Base-by-base conservation (phyloP, 2,888 invertebrate genomes). In the Nezara viridula region DNA sequence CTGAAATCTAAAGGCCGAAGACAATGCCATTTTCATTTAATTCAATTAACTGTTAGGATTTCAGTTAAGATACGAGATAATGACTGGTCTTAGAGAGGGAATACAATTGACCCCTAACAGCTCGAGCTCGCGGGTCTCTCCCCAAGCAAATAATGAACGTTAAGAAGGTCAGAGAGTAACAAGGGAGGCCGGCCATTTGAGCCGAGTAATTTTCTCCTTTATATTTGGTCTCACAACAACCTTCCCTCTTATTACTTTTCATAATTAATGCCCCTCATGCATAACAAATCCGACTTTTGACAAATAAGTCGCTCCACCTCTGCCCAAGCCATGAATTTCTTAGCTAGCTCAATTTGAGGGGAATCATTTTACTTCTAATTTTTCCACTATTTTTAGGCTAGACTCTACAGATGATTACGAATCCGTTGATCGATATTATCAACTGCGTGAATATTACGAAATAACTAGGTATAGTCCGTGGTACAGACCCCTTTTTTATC, bases 271-370 rank as follows among this genome's bases (percentile, higher is more conserved):
- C 7, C 66, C 66, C 32, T 66, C 66, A 66, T 66, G 66, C 66
- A 66, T 66, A 66, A 66, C 66, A 66, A 66, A 66, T 66, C 66
- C 66, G 27, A 66, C 66, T 66, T 66, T 66, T 66, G 66, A 66
- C 66, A 66, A 66, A 66, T 66, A 66, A 66, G 32, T 66, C 32
- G 19, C 66, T 3, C 66, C 32, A 32, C 66, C 66, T 66, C 32
- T 19, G 9, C 66, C 14, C 32, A 5, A 16, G 32, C 32, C 66
- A 66, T 66, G 66, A 66, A 66, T 66, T 66, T 66, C 66, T 66
- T 66, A 66, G 32, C 66, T 66, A 66, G 66, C 32, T 66, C 66
- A 66, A 66, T 66, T 66, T 66, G 66, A 66, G 66, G 66, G 32
- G 32, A 32, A 66, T 66, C 32, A 32, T 66, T 66, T 66, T 32